Base-by-base conservation (phyloP, 92 coral and sea anemone genomes). In the Parazoanthus darwini region DNA sequence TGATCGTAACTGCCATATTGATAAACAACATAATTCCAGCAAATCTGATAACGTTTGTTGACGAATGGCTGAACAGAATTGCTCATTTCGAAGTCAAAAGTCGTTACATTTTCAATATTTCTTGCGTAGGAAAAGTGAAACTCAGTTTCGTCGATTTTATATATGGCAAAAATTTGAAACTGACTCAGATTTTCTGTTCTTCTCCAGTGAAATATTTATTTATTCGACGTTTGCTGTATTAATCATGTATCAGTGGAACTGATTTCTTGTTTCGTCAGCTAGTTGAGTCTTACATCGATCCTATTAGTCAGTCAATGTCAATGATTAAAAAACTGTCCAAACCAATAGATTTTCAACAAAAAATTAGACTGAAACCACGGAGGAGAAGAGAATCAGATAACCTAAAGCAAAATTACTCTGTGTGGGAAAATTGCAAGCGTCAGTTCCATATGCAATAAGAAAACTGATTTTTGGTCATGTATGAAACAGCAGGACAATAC, bases 391-490 rank as follows among this genome's bases (percentile, higher is more conserved):
- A 58, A 58, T 58, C 66, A 2, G 66, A 58, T 13, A 11, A 58
- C 22, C 66, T 63, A 2, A 63, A 22, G 70, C 70, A 63, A 20
- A 20, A 63, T 3, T 23, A 25, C 7, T 15, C 22, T 14, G 39
- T 9, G 66, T 79, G 66, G 67, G 67, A 79, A 48, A 3, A 39
- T 39, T 66, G 36, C 86, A 82, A 15, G 22, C 67, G 86, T 5
- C 25, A 39, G 14, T 81, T 82, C 18, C 86, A 66, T 71, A 70
- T 83, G 87, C 65, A 83, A 44, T 67, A 67, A 72, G 59, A 44
- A 68, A 83, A 44, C 26, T 65, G 14, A 70, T 59, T 42, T 44
- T 82, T 67, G 36, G 43, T 43, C 6, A 82, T 82, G 6, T 36
- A n/a, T 26, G 46, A n/a, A 68, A 44, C 42, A 67, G 38, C 59